Conservation (phyloP, 1,140 invertebrate genomes). For the Drosophila bipectinata region DNA sequence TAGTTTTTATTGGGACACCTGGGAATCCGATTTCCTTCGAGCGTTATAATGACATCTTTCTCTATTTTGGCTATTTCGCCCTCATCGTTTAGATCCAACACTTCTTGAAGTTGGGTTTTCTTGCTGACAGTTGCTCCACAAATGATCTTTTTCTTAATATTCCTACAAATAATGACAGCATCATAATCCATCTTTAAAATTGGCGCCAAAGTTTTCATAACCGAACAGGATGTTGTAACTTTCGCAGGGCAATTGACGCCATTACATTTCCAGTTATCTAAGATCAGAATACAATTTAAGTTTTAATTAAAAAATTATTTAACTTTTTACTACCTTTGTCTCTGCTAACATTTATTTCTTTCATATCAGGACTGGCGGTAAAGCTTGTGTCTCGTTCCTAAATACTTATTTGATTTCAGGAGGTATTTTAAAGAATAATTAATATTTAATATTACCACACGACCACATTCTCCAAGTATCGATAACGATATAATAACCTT, state of each 20-base stretch:
- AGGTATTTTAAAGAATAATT: no score
- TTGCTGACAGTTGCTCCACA: constrained; percentile 16
- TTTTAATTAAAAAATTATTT: no score
- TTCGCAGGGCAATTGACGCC: constrained; percentile 8
- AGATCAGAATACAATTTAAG: neutral
- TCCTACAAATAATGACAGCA: constrained; percentile 9
- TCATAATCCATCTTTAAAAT: neutral
- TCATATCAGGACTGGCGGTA: no score
- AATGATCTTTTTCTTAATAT: neutral
- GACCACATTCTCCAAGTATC: neutral
- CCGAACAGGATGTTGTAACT: constrained; percentile 7
- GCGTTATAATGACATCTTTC: neutral
- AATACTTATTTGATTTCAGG: no score
- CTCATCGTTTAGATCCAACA: neutral
- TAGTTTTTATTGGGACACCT: neutral
- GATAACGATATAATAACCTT: neutral
- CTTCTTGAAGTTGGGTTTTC: neutral
- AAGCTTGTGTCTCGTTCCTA: no score
- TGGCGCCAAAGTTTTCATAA: constrained; percentile 4
- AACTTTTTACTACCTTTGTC: no score
- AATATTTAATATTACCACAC: no score
- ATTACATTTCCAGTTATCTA: constrained; percentile 17
- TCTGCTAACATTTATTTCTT: no score
- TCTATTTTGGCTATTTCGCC: neutral
- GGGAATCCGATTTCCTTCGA: constrained; percentile 1